Evolutionary conservation across 2,113 vertebrate genomes (phyloP).

Genomic region (Dendropsophus ebraccatus): DNA sequence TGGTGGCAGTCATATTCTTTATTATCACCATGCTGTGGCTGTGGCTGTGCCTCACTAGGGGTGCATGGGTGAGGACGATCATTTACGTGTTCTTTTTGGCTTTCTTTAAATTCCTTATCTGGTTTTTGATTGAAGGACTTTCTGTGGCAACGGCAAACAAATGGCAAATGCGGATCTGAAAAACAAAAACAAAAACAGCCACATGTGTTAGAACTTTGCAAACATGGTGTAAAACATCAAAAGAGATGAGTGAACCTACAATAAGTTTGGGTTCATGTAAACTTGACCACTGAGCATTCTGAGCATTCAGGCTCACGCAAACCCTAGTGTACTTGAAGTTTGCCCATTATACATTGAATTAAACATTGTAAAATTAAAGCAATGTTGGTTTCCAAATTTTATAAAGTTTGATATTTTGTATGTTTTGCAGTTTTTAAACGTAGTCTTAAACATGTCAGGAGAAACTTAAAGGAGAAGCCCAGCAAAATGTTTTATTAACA

Average conservation of each 20-base stretch:
- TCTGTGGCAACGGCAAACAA: conserved; percentile 64
- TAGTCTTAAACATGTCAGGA: no score
- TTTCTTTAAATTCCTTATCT: conserved; percentile 54
- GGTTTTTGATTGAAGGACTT: conserved; percentile 65
- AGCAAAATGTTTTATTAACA: no score
- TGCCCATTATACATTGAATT: not conserved
- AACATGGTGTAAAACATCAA: not conserved
- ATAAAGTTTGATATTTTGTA: not conserved
- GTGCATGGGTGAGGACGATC: conserved; percentile 62
- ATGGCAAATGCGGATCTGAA: conserved; percentile 68
- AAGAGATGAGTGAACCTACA: no score
- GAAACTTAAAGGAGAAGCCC: no score
- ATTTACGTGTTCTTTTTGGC: conserved; percentile 66
- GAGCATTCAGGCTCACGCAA: no score
- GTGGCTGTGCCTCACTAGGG: conserved; percentile 62
- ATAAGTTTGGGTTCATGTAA: no score
- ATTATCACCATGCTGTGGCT: conserved; percentile 60
- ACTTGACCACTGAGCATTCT: no score
- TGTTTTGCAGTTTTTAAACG: no score
- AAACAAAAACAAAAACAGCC: not conserved
- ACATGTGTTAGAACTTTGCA: not conserved
- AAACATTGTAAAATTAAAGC: no score
- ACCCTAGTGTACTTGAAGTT: no score
- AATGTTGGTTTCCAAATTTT: not conserved
- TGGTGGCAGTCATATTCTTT: conserved; percentile 63